Conservation (phyloP, 2,113 vertebrate species). For the Erythrolamprus reginae region DNA sequence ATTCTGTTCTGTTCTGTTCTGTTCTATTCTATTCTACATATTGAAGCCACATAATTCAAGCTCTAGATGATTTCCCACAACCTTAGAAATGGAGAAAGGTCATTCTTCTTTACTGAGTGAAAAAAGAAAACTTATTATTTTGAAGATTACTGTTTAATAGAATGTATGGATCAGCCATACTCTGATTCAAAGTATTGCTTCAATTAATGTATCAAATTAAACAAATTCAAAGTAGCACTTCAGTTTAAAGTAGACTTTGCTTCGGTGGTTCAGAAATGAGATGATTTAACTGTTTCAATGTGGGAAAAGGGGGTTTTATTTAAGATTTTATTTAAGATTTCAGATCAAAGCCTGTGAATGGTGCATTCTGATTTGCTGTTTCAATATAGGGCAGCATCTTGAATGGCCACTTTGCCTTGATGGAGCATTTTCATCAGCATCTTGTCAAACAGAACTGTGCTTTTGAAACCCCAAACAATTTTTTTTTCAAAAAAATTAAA, state of each 20-base stretch:
- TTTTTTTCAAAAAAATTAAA: background rate
- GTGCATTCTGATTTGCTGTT: background rate
- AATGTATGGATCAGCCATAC: background rate
- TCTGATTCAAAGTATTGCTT: background rate
- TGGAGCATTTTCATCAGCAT: background rate
- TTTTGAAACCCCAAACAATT: background rate
- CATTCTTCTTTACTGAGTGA: background rate
- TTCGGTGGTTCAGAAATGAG: background rate
- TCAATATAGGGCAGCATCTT: background rate
- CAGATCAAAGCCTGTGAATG: background rate
- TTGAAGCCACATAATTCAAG: background rate
- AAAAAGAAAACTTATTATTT: background rate
- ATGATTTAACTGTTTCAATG: background rate
- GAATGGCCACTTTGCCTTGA: background rate
- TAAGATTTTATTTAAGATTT: too few relatives aligned
- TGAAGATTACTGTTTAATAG: background rate
- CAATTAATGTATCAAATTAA: background rate
- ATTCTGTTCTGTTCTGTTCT: too few relatives aligned
- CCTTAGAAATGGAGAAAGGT: background rate
- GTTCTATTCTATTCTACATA: background rate
- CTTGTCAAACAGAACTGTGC: background rate
- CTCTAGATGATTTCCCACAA: background rate
- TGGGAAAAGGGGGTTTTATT: background rate
- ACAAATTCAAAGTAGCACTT: background rate
- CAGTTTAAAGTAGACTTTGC: background rate